Percentiles rank a stretch among this genome's conserved stretches.
Conservation (phyloP, 2,797 vertebrate species). For the Danio kyathit region DNA sequence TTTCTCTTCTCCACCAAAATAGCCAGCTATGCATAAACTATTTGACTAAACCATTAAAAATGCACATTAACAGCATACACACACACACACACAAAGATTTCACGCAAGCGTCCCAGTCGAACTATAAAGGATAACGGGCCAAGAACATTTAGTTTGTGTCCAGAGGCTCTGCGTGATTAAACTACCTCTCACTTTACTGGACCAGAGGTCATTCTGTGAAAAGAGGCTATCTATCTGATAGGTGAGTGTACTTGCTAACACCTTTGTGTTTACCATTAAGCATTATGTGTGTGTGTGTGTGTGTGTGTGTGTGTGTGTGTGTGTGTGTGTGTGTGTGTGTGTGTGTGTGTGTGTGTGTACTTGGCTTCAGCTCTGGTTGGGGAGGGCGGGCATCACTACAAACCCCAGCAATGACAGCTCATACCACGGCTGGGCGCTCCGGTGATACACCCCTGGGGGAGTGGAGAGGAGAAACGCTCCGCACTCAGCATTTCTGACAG, state of each 20-base stretch:
- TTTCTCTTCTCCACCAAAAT: neutral
- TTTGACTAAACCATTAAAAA: conserved; percentile 59
- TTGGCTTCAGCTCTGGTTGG: conserved; percentile 46
- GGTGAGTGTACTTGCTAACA: conserved; percentile 63
- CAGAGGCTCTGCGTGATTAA: conserved; percentile 56
- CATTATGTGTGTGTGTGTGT: conserved; percentile 6
- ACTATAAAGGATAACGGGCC: conserved; percentile 47
- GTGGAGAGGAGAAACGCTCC: conserved; percentile 70
- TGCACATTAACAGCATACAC: neutral
- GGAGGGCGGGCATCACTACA: conserved; percentile 73
- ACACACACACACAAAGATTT: conserved; percentile 12
- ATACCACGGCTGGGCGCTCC: conserved; percentile 83
- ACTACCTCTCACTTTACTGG: conserved; percentile 69
- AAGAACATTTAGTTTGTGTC: conserved; percentile 44
- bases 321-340: conserved; percentile 54
- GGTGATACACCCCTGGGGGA: conserved; percentile 72
- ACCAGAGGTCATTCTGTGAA: conserved; percentile 52
- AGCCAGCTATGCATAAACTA: neutral
- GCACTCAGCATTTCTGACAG: conserved; percentile 78
- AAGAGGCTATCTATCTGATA: conserved; percentile 71
- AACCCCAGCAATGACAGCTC: conserved; percentile 84
- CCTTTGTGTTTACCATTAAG: conserved; percentile 41
- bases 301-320: conserved; percentile 62
- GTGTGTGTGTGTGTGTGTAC: conserved; percentile 59
- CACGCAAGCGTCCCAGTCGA: neutral